These are phyloP conservation scores for Tursiops truncatus DNA, from an alignment of 2,113 vertebrate species.

Conservation along the genomic window DNA sequence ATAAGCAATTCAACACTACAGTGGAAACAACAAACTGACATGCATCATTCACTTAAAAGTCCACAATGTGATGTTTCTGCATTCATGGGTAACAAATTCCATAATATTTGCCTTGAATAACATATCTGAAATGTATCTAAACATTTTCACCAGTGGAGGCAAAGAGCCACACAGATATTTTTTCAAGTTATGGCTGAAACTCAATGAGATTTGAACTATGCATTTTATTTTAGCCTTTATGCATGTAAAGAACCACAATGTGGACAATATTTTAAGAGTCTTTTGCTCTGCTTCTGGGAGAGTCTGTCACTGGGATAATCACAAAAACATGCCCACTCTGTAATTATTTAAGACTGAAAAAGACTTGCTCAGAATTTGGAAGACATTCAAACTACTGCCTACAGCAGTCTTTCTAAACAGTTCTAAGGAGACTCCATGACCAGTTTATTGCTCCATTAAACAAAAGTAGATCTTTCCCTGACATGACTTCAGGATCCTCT, in stretches of 20 bases:
- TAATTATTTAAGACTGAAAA: slow-evolving; percentile 50
- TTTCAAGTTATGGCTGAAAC: not conserved
- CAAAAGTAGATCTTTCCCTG: slow-evolving; percentile 11
- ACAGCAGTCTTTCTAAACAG: slow-evolving; percentile 26
- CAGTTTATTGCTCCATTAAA: slow-evolving; percentile 59
- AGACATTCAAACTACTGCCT: slow-evolving; percentile 41
- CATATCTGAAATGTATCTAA: not conserved
- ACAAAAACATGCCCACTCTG: not conserved
- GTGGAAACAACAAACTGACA: not conserved
- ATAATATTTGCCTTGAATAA: not conserved
- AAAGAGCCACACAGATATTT: not conserved
- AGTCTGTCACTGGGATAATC: not conserved
- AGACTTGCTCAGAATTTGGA: slow-evolving; percentile 9
- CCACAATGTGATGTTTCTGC: not conserved
- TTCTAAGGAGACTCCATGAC: slow-evolving; percentile 42
- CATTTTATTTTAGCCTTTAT: slow-evolving; percentile 10
- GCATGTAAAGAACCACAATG: not conserved
- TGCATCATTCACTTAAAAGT: slow-evolving; percentile 13
- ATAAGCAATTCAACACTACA: not conserved
- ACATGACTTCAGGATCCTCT: slow-evolving; percentile 43
- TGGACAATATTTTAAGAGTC: not conserved
- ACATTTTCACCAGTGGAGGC: not conserved
- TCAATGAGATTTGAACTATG: not conserved
- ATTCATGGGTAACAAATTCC: not conserved
- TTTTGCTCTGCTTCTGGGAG: slow-evolving; percentile 12